These are phyloP conservation scores for Hormaphis cornu DNA, from an alignment of 1,140 invertebrate genomes.

Conservation along the genomic window DNA sequence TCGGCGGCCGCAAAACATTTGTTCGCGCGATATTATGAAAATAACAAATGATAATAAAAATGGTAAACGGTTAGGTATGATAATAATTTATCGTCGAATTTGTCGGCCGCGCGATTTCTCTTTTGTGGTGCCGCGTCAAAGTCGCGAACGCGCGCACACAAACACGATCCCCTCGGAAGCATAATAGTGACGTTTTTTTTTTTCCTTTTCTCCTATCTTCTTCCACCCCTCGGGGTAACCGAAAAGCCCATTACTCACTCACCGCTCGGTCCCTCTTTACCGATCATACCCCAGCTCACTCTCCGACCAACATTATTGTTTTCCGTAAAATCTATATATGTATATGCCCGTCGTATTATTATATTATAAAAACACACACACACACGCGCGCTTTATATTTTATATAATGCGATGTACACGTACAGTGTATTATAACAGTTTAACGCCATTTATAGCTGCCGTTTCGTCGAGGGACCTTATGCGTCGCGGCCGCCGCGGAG, in stretches of 20 bases:
- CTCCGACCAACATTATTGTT: not conserved
- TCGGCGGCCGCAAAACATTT: slow-evolving; percentile 20
- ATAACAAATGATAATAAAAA: slow-evolving; percentile 31
- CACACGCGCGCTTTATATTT: too few species aligned
- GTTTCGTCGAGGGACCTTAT: not conserved
- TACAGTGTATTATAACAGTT: too few species aligned
- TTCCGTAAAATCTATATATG: not conserved
- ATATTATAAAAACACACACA: too few species aligned
- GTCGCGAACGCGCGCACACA: not conserved
- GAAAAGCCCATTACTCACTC: slow-evolving; percentile 14
- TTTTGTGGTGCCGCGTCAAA: slow-evolving; percentile 19
- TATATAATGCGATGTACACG: too few species aligned
- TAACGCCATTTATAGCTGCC: slow-evolving; percentile 17
- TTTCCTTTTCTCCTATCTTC: not conserved
- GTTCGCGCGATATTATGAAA: slow-evolving; percentile 15
- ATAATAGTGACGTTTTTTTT: slow-evolving; percentile 30
- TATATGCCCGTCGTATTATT: too few species aligned
- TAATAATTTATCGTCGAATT: slow-evolving; percentile 27
- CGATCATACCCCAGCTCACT: not conserved
- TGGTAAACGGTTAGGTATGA: slow-evolving; percentile 30
- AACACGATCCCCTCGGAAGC: slow-evolving; percentile 3
- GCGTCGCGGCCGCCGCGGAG: not conserved
- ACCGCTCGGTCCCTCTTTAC: not conserved
- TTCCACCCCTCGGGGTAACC: not conserved
- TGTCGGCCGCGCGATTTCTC: slow-evolving; percentile 20